Conservation (phyloP, 2,113 vertebrate species). For the Pituophis catenifer region DNA sequence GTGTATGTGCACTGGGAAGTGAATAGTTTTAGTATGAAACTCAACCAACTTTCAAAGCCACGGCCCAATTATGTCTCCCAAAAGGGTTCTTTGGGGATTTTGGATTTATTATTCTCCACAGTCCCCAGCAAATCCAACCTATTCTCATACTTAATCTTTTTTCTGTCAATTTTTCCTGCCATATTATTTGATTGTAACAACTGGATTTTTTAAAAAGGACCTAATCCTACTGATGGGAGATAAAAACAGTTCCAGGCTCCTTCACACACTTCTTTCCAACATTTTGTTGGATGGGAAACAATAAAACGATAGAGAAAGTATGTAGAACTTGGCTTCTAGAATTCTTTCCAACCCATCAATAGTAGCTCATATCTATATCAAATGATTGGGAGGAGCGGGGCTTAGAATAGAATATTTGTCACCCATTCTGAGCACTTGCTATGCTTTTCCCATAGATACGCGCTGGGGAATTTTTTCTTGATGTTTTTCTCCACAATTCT, state of each 20-base stretch:
- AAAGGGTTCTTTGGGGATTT: not conserved
- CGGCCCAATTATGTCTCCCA: not conserved
- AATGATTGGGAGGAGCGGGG: not conserved
- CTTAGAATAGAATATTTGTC: not conserved
- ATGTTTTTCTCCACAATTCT: not conserved
- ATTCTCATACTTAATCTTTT: not conserved
- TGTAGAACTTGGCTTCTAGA: not conserved
- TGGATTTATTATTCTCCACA: not conserved
- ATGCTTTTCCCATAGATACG: not conserved
- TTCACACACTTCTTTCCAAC: not conserved
- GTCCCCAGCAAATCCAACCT: not conserved
- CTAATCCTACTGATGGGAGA: not conserved
- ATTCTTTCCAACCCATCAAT: not conserved
- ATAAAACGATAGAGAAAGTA: not conserved
- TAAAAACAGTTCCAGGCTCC: not conserved
- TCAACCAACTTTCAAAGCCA: not conserved
- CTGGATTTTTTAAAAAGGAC: not conserved
- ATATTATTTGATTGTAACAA: not conserved
- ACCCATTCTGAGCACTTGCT: not conserved
- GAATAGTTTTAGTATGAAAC: not conserved
- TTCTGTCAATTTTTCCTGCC: not conserved
- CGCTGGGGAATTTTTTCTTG: not conserved
- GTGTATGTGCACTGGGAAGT: not conserved
- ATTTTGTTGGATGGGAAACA: not conserved
- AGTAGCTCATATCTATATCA: not conserved